phyloP scores from a whole-genome alignment of 2,797 vertebrate genomes.

The Acrossocheilus wenchowensis region DNA sequence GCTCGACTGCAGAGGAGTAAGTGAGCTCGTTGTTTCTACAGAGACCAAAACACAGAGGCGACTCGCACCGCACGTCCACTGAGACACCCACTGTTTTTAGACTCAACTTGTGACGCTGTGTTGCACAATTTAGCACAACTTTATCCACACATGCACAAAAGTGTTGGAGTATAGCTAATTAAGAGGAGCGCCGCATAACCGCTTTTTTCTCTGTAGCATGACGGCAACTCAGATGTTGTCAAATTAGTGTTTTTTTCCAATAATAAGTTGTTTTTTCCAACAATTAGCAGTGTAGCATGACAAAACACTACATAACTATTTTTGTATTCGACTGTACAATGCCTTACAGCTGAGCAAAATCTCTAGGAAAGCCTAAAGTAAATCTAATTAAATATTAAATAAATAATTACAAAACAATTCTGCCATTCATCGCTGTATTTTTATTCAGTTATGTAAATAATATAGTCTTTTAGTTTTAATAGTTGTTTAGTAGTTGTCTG shows the following conservation, averaged over 20 bases:
- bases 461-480: neutral
- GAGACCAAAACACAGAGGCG: slow-evolving; percentile 22
- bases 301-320: neutral
- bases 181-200: neutral
- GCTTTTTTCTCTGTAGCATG: slow-evolving; percentile 2
- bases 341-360: neutral
- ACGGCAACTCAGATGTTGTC: slow-evolving; percentile 9
- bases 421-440: neutral
- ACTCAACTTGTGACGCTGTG: neutral
- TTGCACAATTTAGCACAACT: slow-evolving; percentile 9
- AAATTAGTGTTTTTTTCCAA: slow-evolving; percentile 17
- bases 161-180: slow-evolving; percentile 24
- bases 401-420: neutral
- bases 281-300: neutral
- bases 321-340: neutral
- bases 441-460: neutral
- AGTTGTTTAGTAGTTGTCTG: neutral
- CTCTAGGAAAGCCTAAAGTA: neutral
- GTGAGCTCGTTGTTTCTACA: slow-evolving; percentile 61
- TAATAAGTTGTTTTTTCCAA: neutral
- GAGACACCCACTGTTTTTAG: slow-evolving; percentile 23
- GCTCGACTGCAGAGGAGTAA: slow-evolving; percentile 97
- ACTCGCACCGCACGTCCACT: slow-evolving; percentile 9
- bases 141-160: neutral
- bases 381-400: neutral